Evolutionary conservation across 2,797 vertebrate genomes (phyloP).

Genomic region (Enteromius unitaeniatus): DNA sequence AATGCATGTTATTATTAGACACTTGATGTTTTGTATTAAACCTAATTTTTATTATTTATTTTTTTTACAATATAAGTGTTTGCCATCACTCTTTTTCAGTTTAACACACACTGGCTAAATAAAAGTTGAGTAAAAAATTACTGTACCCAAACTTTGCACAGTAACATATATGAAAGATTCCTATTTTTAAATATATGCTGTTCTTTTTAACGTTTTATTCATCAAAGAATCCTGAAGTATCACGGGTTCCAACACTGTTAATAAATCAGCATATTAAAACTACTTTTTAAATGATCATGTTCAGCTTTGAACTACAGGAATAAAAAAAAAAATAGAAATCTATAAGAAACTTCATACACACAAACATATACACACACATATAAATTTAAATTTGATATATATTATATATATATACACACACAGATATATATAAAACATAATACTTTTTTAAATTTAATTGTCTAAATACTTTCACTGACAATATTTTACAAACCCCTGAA

Average conservation of each 20-base stretch:
- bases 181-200: neutral
- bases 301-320: neutral
- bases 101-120: neutral
- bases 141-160: neutral
- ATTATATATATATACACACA: neutral
- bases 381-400: neutral
- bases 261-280: neutral
- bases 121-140: neutral
- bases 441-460: too few relatives aligned
- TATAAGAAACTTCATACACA: too few relatives aligned
- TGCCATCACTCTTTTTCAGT: neutral
- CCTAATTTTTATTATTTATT: too few relatives aligned
- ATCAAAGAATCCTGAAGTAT: neutral
- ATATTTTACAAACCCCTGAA: neutral
- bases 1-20: constrained; percentile 34
- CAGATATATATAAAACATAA: too few relatives aligned
- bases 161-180: neutral
- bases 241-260: neutral
- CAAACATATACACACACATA: too few relatives aligned
- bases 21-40: neutral
- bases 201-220: neutral
- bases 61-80: neutral
- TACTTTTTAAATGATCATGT: neutral
- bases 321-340: neutral
- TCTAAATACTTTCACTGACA: neutral